Conservation (phyloP, 2,888 invertebrate genomes). For the Physocephala rufipes region DNA sequence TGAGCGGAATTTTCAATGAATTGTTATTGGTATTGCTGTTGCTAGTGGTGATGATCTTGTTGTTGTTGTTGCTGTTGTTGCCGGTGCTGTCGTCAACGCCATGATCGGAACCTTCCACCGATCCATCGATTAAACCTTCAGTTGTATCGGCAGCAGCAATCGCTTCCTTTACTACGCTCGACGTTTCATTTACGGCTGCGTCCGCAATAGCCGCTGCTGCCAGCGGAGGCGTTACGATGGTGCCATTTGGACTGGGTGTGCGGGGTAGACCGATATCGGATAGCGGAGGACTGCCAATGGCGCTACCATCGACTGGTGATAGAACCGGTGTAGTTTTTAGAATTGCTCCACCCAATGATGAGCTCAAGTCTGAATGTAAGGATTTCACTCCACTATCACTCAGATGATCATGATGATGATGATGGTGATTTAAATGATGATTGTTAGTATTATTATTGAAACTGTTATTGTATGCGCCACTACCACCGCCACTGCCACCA, state of each 20-base stretch:
- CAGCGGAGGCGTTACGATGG: slow-evolving; percentile 60
- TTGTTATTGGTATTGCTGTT: slow-evolving; percentile 45
- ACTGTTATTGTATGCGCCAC: slow-evolving; percentile 46
- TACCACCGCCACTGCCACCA: slow-evolving; percentile 54
- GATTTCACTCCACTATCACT: slow-evolving; percentile 62
- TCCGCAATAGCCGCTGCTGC: slow-evolving; percentile 45
- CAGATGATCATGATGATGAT: slow-evolving; percentile 53
- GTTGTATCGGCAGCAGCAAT: not conserved
- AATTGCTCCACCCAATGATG: slow-evolving; percentile 46
- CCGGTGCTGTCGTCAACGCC: not conserved
- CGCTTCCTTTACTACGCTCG: not conserved
- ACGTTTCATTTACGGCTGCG: not conserved
- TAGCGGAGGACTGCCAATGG: slow-evolving; percentile 68
- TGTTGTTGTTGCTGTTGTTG: slow-evolving; percentile 33
- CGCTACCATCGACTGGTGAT: slow-evolving; percentile 62
- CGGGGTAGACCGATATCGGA: slow-evolving; percentile 65
- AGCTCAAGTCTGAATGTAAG: slow-evolving; percentile 46
- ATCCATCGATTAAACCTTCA: not conserved
- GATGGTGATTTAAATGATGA: slow-evolving; percentile 45
- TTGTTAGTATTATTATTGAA: slow-evolving; percentile 58
- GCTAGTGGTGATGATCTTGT: slow-evolving; percentile 27
- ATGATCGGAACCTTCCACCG: not conserved
- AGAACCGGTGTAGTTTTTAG: slow-evolving; percentile 47
- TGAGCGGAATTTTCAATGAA: slow-evolving; percentile 68
- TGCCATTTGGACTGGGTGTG: slow-evolving; percentile 64